A percentile compares a stretch with the other conserved stretches of the same genome.
These are phyloP conservation scores for Congeria kusceri DNA, from an alignment of 2,888 invertebrate genomes.

Conservation along the genomic window DNA sequence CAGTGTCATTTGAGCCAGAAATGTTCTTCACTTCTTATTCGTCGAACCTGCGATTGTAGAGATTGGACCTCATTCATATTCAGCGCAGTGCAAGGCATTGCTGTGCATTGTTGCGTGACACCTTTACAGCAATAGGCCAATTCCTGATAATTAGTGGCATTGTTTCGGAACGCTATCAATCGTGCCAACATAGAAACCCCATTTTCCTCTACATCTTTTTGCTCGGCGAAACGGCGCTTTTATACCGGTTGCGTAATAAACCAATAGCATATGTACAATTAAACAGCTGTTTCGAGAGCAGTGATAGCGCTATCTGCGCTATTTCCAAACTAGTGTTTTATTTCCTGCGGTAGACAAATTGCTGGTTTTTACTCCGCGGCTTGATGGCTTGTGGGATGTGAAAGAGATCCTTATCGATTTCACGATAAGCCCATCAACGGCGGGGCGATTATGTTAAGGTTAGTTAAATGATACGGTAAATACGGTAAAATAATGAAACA, in stretches of 20 bases:
- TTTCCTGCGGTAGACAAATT: neutral
- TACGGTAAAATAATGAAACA: too few relatives aligned
- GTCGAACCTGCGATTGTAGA: too few relatives aligned
- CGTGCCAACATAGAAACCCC: neutral
- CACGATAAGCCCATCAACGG: neutral
- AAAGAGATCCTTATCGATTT: neutral
- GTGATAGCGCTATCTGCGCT: neutral
- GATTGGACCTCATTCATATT: neutral
- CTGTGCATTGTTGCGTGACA: too few relatives aligned
- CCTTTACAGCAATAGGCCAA: too few relatives aligned
- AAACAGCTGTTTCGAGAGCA: constrained; percentile 6
- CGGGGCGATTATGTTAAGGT: neutral
- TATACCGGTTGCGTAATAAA: constrained; percentile 6
- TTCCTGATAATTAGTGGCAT: too few relatives aligned
- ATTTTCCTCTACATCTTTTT: neutral
- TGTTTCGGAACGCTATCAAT: constrained; percentile 4
- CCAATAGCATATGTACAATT: neutral
- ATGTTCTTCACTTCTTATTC: too few relatives aligned
- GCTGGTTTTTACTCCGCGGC: neutral
- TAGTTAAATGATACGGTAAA: neutral
- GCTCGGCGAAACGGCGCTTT: neutral
- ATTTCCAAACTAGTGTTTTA: neutral
- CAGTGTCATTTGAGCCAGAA: too few relatives aligned
- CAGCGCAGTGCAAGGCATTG: too few relatives aligned
- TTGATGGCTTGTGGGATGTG: neutral